A percentile compares a stretch with the other conserved stretches of the same genome.
These are phyloP conservation scores for Argyresthia albistria DNA, from an alignment of 2,888 invertebrate species.

Conservation along the genomic window DNA sequence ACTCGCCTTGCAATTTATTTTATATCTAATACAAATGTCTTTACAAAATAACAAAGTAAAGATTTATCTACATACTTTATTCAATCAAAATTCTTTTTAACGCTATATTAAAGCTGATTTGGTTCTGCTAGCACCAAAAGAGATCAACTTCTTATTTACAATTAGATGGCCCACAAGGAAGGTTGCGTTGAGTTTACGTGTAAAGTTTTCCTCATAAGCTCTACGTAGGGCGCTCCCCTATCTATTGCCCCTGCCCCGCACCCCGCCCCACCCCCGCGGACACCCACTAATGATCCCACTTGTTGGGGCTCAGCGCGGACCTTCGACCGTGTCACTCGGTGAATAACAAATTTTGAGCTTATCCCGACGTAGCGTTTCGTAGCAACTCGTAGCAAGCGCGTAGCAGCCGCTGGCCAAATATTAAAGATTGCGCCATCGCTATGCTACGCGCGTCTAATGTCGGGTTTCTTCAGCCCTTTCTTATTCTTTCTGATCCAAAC, in stretches of 20 bases:
- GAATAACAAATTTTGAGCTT: slow-evolving; percentile 65
- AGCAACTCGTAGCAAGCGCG: slow-evolving; percentile 14
- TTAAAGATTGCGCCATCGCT: slow-evolving; percentile 24
- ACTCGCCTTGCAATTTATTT: too few relatives aligned
- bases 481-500: too few relatives aligned
- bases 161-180: slow-evolving; percentile 16
- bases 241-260: slow-evolving; percentile 35
- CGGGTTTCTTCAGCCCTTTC: not conserved
- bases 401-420: slow-evolving; percentile 26
- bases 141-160: slow-evolving; percentile 29
- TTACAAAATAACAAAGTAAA: too few relatives aligned
- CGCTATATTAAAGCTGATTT: not conserved
- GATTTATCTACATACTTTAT: not conserved
- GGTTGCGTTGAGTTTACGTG: slow-evolving; percentile 47
- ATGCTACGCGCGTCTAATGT: slow-evolving; percentile 13
- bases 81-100: not conserved
- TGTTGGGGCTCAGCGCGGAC: slow-evolving; percentile 66
- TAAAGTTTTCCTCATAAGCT: slow-evolving; percentile 66
- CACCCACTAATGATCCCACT: slow-evolving; percentile 66
- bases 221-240: slow-evolving; percentile 62
- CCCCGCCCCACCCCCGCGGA: slow-evolving; percentile 22
- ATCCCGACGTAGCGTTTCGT: slow-evolving; percentile 32
- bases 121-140: not conserved
- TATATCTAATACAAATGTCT: too few relatives aligned
- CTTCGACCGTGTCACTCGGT: slow-evolving; percentile 59